Evolutionary conservation across 2,113 vertebrate genomes (phyloP).

Genomic region (Neodon shergylaensis): DNA sequence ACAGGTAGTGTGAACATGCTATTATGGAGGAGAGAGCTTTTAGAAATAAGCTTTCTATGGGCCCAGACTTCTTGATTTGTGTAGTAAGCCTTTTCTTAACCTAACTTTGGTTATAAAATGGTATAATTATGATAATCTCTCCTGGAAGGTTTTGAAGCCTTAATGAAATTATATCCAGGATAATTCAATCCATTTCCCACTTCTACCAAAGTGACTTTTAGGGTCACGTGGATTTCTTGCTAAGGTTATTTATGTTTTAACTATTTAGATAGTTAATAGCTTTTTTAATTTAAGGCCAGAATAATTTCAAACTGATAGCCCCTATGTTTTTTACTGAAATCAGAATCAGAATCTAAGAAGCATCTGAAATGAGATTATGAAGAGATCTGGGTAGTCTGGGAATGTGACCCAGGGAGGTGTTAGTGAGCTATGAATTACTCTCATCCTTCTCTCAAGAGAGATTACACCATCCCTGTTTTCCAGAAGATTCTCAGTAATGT

Average conservation of each 20-base stretch:
- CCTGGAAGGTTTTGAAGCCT: conserved; percentile 64
- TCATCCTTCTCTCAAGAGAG: neutral
- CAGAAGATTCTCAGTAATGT: conserved; percentile 25
- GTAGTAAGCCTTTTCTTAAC: conserved; percentile 60
- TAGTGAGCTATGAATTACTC: conserved; percentile 44
- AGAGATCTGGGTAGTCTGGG: conserved; percentile 21
- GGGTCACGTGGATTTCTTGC: conserved; percentile 57
- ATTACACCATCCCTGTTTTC: conserved; percentile 49
- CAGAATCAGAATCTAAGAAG: neutral
- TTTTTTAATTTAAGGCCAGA: conserved; percentile 60
- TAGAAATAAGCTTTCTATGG: conserved; percentile 49
- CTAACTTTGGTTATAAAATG: conserved; percentile 57
- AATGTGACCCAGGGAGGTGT: neutral
- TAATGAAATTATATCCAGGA: conserved; percentile 73
- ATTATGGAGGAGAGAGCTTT: neutral
- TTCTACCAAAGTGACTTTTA: conserved; percentile 48
- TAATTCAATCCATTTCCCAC: conserved; percentile 22
- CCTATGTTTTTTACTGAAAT: conserved; percentile 49
- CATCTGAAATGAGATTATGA: neutral
- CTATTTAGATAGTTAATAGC: conserved; percentile 17
- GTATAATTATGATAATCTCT: conserved; percentile 31
- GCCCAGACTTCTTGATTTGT: conserved; percentile 19
- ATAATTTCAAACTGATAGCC: conserved; percentile 39
- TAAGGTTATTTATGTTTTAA: conserved; percentile 62
- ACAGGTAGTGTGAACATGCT: neutral